phyloP scores from a whole-genome alignment of 2,113 vertebrate species.

The Mirza zaza region DNA sequence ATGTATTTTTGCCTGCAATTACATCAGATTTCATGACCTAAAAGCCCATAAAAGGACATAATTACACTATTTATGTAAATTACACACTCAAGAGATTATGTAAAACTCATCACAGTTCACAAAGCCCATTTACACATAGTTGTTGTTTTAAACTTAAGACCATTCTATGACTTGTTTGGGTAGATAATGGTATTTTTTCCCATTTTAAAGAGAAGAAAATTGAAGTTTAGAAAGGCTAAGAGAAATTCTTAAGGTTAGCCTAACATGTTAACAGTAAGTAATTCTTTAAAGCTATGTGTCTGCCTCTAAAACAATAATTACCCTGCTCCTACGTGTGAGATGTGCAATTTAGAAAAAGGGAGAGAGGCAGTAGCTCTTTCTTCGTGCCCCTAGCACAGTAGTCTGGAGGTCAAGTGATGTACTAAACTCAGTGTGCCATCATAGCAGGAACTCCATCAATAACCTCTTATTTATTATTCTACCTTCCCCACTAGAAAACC shows the following conservation, averaged over 20 bases:
- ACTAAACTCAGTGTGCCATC: not conserved
- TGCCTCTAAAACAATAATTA: not conserved
- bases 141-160: not conserved
- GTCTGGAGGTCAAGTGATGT: not conserved
- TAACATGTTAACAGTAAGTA: not conserved
- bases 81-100: not conserved
- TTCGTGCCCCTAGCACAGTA: not conserved
- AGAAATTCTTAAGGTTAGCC: constrained; percentile 45
- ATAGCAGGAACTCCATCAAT: not conserved
- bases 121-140: constrained; percentile 3
- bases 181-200: not conserved
- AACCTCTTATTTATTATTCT: not conserved
- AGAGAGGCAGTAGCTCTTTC: not conserved
- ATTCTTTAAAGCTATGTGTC: not conserved
- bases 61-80: constrained; percentile 38
- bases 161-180: not conserved
- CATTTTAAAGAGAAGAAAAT: constrained; percentile 15
- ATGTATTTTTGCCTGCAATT: constrained; percentile 37
- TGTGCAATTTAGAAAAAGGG: not conserved
- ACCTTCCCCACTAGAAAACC: not conserved
- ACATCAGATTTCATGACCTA: constrained; percentile 32
- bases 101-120: constrained; percentile 3
- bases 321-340: not conserved
- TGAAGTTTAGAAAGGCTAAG: not conserved
- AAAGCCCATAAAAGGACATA: not conserved